Evolutionary conservation across 2,113 vertebrate species (phyloP), one percentile per base, ranked within the genome.

Genomic region (Erythrocercus mccallii): DNA sequence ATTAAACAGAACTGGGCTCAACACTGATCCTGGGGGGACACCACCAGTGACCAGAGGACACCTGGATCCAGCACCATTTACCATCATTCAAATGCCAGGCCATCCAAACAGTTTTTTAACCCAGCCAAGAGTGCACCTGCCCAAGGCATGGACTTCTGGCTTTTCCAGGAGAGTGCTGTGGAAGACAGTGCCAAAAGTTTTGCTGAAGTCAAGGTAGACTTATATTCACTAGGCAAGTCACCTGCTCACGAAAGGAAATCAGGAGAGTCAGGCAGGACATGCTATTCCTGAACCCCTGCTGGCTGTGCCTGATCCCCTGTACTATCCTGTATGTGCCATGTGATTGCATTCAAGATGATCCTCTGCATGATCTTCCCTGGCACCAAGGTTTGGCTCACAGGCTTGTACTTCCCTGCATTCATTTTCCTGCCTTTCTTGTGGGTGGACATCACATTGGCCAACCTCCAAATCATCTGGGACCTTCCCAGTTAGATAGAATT

Each of bases 1-100:
- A 4, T 8, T 13, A 30, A 28, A 38, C 12, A 54, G 19, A 6
- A 33, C 24, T n/a, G 19, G 38, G 6, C 33, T 23, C 10, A 38
- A 6, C 23, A 45, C 15, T 4, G n/a, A 17, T 14, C 30, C 13
- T 23, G 4, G 28, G 5, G 14, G 16, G 25, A 33, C 13, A 11
- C 5, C 12, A 25, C 15, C 6, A 17, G n/a, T 38, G 56, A 47
- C n/a, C 15, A 12, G 54, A 23, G 2, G 5, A 11, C 48, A 25
- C 11, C 13, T 6, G 7, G 30, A 21, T 45, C 1, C 6, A 53
- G 8, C 45, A 19, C 23, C 2, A 0, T 13, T 51, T 37, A 27
- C 27, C 15, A 44, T 2, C 9, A 31, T 5, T 9, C 33, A n/a
- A 57, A n/a, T 4, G 2, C 31, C 16, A 0, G 1, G 44, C 25